These are phyloP conservation scores for Abrostola triplasia DNA, from an alignment of 2,888 invertebrate genomes.

Conservation along the genomic window DNA sequence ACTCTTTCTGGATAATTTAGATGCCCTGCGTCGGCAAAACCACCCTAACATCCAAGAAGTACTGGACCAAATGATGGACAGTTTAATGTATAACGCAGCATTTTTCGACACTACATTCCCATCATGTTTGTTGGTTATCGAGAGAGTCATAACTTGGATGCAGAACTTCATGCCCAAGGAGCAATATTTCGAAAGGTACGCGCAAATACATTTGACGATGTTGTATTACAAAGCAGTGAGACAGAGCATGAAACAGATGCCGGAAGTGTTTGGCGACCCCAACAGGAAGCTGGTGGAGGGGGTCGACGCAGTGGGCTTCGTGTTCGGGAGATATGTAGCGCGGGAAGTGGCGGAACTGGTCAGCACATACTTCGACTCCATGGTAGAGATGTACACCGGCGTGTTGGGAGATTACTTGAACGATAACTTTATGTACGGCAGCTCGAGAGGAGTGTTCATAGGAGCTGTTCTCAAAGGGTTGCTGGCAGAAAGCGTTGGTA, in stretches of 20 bases:
- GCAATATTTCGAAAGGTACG: conserved; percentile 61
- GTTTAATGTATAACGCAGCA: conserved; percentile 64
- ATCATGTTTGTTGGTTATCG: conserved; percentile 64
- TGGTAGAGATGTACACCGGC: conserved; percentile 62
- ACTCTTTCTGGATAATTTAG: conserved; percentile 62
- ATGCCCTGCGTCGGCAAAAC: conserved; percentile 14
- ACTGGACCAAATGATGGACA: conserved; percentile 56
- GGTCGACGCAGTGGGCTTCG: conserved; percentile 61
- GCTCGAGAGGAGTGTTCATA: conserved; percentile 21
- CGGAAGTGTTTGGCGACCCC: conserved; percentile 58
- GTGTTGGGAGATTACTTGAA: conserved; percentile 55
- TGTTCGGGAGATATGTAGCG: conserved; percentile 66
- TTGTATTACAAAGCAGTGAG: conserved; percentile 67
- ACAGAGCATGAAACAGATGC: conserved; percentile 57
- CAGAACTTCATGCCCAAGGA: conserved; percentile 64
- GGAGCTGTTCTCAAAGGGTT: conserved; percentile 31
- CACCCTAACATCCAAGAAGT: neutral
- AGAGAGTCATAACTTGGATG: conserved; percentile 61
- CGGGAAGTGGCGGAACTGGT: conserved; percentile 62
- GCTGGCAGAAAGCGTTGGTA: conserved; percentile 23
- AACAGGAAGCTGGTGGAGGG: conserved; percentile 54
- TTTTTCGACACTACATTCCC: conserved; percentile 64
- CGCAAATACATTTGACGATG: conserved; percentile 66
- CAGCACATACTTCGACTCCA: conserved; percentile 64
- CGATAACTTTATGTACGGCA: conserved; percentile 10